phyloP scores from a whole-genome alignment of 2,113 vertebrate species.

The Turnix velox region DNA sequence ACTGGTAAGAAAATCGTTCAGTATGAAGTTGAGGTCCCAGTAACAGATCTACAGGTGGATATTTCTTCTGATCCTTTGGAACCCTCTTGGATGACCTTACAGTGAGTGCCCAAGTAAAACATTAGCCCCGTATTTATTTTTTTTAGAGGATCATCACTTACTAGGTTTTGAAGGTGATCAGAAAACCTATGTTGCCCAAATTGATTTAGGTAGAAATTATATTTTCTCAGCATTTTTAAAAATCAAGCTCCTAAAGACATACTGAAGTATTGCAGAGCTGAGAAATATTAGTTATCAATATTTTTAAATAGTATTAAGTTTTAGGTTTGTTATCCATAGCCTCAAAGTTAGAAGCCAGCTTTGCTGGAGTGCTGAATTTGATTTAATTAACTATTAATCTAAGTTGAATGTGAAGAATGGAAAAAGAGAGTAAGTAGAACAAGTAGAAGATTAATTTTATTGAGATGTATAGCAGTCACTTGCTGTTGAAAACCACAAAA shows the following conservation, averaged over 20 bases:
- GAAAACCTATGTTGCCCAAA: background rate
- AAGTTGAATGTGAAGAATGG: background rate
- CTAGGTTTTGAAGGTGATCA: background rate
- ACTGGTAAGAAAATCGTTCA: background rate
- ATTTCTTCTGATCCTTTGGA: background rate
- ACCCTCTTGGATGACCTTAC: background rate
- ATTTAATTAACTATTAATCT: background rate
- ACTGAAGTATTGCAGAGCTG: background rate
- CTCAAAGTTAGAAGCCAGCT: background rate
- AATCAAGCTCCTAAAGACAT: background rate
- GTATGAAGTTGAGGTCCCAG: background rate
- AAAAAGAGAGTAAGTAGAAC: background rate
- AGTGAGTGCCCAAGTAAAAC: background rate
- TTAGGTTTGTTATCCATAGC: background rate
- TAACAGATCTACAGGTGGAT: background rate
- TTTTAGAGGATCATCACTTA: background rate
- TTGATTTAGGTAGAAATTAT: background rate
- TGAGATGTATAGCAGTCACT: background rate
- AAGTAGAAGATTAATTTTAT: background rate
- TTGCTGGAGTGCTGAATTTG: background rate
- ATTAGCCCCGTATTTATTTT: fast-evolving
- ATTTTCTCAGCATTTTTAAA: background rate
- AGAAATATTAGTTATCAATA: background rate
- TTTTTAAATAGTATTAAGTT: background rate
- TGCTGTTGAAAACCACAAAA: background rate